Percentiles rank a stretch among this genome's conserved stretches.
phyloP scores from a whole-genome alignment of 2,113 vertebrate species.

The Rhagologus leucostigma region DNA sequence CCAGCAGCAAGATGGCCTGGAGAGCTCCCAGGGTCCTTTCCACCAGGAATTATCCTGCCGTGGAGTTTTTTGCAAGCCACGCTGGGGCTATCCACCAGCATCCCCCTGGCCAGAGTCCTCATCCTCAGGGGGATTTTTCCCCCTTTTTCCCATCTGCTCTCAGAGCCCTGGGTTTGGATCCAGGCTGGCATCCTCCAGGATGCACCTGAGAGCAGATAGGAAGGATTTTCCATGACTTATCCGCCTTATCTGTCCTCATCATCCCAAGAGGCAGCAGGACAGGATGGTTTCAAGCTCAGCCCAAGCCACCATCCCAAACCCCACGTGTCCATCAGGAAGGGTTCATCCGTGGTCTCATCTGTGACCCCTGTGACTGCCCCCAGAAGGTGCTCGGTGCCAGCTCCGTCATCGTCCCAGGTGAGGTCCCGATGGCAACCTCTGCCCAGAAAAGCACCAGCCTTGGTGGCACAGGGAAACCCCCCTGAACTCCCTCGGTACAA shows the following conservation, averaged over 20 bases:
- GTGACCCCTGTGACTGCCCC: not conserved
- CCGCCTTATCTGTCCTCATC: not conserved
- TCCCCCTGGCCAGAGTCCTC: not conserved
- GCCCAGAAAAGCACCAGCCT: not conserved
- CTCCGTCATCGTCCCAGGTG: not conserved
- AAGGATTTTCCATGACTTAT: not conserved
- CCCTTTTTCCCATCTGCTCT: not conserved
- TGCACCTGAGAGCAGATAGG: not conserved
- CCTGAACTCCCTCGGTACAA: rapidly evolving
- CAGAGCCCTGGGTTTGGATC: not conserved
- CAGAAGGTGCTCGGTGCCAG: not conserved
- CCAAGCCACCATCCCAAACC: not conserved
- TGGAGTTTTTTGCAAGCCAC: not conserved
- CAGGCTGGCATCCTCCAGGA: not conserved
- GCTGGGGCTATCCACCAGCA: not conserved
- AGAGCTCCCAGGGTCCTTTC: rapidly evolving
- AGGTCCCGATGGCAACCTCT: rapidly evolving
- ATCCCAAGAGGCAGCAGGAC: not conserved
- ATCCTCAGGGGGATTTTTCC: not conserved
- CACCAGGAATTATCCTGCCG: not conserved
- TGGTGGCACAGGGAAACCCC: not conserved
- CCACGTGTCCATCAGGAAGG: not conserved
- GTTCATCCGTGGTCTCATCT: too few species aligned
- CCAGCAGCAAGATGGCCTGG: not conserved
- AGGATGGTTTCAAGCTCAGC: not conserved